These are phyloP conservation scores for Rhegmatorhina hoffmannsi DNA, from an alignment of 2,113 vertebrate genomes.

Conservation along the genomic window DNA sequence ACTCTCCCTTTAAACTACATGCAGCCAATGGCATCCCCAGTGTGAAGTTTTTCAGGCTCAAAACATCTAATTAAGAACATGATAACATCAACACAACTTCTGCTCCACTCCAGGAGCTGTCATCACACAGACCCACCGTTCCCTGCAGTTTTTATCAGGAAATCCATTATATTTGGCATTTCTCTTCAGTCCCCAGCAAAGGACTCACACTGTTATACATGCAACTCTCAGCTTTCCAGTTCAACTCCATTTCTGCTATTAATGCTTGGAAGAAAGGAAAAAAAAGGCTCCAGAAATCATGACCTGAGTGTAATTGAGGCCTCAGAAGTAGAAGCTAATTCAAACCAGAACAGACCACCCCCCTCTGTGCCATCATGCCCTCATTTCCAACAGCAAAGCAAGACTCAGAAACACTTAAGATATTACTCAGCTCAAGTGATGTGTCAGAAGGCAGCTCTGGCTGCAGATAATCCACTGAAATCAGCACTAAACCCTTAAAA, in stretches of 20 bases:
- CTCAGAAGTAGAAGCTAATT: neutral
- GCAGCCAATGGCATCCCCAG: neutral
- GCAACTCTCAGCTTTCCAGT: neutral
- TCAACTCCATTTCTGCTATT: neutral
- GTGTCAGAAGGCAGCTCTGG: neutral
- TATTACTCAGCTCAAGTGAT: neutral
- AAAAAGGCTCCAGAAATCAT: neutral
- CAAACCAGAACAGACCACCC: neutral
- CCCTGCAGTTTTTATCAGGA: neutral
- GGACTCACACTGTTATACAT: neutral
- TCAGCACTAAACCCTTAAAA: neutral
- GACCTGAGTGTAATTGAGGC: neutral
- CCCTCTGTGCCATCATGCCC: neutral
- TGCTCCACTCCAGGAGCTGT: neutral
- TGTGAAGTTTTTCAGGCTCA: neutral
- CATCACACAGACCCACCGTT: neutral
- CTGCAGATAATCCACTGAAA: neutral
- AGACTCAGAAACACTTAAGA: neutral
- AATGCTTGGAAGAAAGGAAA: neutral
- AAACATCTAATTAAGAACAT: neutral
- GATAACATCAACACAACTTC: slow-evolving; percentile 10
- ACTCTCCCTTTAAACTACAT: neutral
- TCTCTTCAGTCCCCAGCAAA: neutral
- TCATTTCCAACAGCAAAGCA: neutral
- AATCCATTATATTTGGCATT: neutral